Percentiles rank a stretch among this genome's conserved stretches.
These are phyloP conservation scores for Pocillopora grandis DNA, from an alignment of 92 coral and sea anemone species.

Conservation along the genomic window DNA sequence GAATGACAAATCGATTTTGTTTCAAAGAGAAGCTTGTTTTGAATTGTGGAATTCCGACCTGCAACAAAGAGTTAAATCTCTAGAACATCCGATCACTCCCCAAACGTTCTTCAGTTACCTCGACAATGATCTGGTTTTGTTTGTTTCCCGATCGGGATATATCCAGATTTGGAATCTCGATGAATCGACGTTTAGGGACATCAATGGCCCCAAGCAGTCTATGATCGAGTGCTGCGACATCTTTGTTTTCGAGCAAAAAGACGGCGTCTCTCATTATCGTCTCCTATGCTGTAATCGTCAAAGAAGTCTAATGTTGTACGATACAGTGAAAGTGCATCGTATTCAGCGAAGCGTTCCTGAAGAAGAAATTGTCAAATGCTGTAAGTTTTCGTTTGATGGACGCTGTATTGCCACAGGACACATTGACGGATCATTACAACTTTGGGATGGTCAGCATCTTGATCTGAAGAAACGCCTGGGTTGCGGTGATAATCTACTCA, in stretches of 20 bases:
- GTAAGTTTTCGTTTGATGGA: slow-evolving; percentile 56
- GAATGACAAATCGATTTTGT: slow-evolving; percentile 24
- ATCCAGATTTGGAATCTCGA: slow-evolving; percentile 24
- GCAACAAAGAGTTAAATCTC: not conserved
- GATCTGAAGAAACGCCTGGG: slow-evolving; percentile 5
- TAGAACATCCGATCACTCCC: slow-evolving; percentile 2
- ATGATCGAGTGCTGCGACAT: slow-evolving; percentile 28
- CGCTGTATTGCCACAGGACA: slow-evolving; percentile 44
- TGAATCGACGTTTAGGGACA: not conserved
- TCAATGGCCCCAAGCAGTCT: not conserved
- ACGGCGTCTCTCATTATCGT: slow-evolving; percentile 1
- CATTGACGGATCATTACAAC: slow-evolving; percentile 30
- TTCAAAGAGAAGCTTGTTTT: slow-evolving; percentile 20
- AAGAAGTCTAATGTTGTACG: slow-evolving; percentile 32
- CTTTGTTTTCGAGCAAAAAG: slow-evolving; percentile 5
- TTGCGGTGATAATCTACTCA: slow-evolving; percentile 37
- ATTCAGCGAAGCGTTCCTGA: slow-evolving; percentile 4
- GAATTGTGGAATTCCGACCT: slow-evolving; percentile 27
- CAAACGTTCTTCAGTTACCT: slow-evolving; percentile 24
- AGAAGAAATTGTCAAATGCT: slow-evolving; percentile 27
- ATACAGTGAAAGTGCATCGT: not conserved
- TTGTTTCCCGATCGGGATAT: slow-evolving; percentile 22
- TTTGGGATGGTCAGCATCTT: slow-evolving; percentile 47
- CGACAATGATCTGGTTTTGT: slow-evolving; percentile 16
- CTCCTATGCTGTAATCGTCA: slow-evolving; percentile 44